Percentiles rank a stretch among this genome's conserved stretches.
These are phyloP conservation scores for Brachypodius melanocephalos DNA, from an alignment of 2,113 vertebrate genomes.

Conservation along the genomic window DNA sequence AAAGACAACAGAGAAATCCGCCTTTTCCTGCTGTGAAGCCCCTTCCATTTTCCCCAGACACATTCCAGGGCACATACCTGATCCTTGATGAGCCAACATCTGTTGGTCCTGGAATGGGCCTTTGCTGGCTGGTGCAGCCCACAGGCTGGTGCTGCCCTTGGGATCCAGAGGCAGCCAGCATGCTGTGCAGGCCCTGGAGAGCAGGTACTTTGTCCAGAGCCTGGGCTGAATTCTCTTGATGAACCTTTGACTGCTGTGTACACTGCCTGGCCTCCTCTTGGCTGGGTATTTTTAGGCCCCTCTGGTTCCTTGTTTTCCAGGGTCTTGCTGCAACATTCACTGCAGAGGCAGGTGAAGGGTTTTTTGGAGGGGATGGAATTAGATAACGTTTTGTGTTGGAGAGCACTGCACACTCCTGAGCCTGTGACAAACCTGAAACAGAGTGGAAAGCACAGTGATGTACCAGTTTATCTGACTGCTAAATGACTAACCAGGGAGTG, in stretches of 20 bases:
- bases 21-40: neutral
- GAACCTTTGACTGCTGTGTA: neutral
- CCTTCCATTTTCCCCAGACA: neutral
- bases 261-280: constrained; percentile 15
- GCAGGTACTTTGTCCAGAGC: neutral
- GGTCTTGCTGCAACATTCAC: neutral
- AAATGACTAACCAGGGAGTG: neutral
- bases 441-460: neutral
- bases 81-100: neutral
- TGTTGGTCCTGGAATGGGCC: neutral
- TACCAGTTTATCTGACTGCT: neutral
- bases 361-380: constrained; percentile 63
- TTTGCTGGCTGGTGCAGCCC: neutral
- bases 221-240: neutral
- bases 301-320: constrained; percentile 10
- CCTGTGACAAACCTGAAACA: constrained; percentile 33
- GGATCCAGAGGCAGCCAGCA: neutral
- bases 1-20: neutral
- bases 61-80: neutral
- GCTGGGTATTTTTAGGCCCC: constrained; percentile 55
- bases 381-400: neutral
- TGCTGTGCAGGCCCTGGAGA: neutral
- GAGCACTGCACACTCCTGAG: neutral
- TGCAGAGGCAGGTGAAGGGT: constrained; percentile 67
- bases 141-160: neutral